phyloP scores from a whole-genome alignment of 2,113 vertebrate genomes.

The Tenrec ecaudatus region DNA sequence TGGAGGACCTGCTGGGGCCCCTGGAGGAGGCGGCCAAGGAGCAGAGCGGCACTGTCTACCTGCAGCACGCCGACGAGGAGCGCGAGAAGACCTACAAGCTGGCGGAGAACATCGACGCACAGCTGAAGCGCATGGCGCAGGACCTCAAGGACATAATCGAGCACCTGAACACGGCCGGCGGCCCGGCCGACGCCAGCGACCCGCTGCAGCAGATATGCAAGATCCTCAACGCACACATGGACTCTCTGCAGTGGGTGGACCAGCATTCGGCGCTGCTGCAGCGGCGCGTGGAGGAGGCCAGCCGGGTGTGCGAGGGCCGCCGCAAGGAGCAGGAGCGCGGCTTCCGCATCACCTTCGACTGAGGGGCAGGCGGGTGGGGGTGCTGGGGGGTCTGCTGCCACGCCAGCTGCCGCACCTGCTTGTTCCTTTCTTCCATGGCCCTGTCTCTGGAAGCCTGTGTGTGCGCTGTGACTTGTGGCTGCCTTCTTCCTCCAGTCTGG shows the following conservation, averaged over 20 bases:
- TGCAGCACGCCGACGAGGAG: slow-evolving; percentile 98
- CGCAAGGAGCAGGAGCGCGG: slow-evolving; percentile 94
- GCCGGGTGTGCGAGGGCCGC: slow-evolving; percentile 93
- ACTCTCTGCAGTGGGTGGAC: slow-evolving; percentile 98
- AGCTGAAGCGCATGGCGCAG: slow-evolving; percentile 97
- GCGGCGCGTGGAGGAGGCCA: slow-evolving; percentile 96
- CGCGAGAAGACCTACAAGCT: slow-evolving; percentile 96
- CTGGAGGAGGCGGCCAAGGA: slow-evolving; percentile 97
- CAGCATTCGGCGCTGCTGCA: slow-evolving; percentile 96
- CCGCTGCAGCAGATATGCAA: slow-evolving; percentile 99
- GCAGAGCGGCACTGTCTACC: slow-evolving; percentile 97
- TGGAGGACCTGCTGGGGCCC: slow-evolving; percentile 94
- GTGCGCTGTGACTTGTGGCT: no score
- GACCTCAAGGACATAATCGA: slow-evolving; percentile 98
- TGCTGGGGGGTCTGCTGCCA: no score
- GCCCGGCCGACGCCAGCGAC: slow-evolving; percentile 94
- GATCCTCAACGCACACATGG: slow-evolving; percentile 98
- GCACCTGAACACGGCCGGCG: slow-evolving; percentile 94
- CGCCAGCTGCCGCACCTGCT: no score
- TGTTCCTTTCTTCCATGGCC: no score
- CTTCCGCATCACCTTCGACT: slow-evolving; percentile 90
- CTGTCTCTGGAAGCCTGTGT: no score
- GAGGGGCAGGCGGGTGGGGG: slow-evolving; percentile 16
- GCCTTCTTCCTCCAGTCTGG: no score
- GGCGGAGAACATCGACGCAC: slow-evolving; percentile 97